Evolutionary conservation across 2,797 vertebrate genomes (phyloP), one percentile per base, ranked within the genome.

Genomic region (Potorous gilbertii): DNA sequence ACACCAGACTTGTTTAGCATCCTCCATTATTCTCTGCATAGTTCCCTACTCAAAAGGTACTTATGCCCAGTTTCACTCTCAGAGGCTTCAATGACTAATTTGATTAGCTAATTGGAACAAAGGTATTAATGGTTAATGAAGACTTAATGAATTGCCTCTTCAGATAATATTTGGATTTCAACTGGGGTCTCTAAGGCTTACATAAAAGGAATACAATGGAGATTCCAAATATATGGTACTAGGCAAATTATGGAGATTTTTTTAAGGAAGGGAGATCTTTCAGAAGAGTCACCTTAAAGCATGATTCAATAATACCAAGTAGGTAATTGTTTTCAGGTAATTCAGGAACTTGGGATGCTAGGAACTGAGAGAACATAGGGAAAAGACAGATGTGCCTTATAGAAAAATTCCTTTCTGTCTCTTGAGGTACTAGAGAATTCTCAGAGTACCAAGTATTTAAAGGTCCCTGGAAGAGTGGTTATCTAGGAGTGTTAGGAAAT

Each of bases 101-200:
- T 81, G 91, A 92, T 91, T 27, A 56, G 91, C 34, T 74, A 55
- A 90, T 81, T 56, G n/a, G 28, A 87, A 40, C 5, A 92, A 31
- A 93, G 13, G 1, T 34, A n/a, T 66, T 81, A 55, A 46, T 57
- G 74, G 12, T n/a, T 92, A 28, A 31, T 57, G 10, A 91, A 12
- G n/a, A 62, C n/a, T 92, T 90, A 16, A 90, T 87, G 74, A 54
- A 52, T 81, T 93, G 92, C 3, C n/a, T 94, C 92, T 31, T 92
- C 10, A 29, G 56, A 92, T 55, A 90, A 56, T 46, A 81, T 18
- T 55, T 91, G 40, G 40, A 46, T 90, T 92, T 97, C 56, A 46
- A 74, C 18, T 54, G 81, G 0, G 90, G 28, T 90, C 24, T 93
- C 55, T 11, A 34, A 87, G 13, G 13, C 46, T 57, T 92, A 91